Evolutionary conservation across 1,140 invertebrate genomes (phyloP), one percentile per base, ranked within the genome.

Genomic region (Heliconius hewitsoni): DNA sequence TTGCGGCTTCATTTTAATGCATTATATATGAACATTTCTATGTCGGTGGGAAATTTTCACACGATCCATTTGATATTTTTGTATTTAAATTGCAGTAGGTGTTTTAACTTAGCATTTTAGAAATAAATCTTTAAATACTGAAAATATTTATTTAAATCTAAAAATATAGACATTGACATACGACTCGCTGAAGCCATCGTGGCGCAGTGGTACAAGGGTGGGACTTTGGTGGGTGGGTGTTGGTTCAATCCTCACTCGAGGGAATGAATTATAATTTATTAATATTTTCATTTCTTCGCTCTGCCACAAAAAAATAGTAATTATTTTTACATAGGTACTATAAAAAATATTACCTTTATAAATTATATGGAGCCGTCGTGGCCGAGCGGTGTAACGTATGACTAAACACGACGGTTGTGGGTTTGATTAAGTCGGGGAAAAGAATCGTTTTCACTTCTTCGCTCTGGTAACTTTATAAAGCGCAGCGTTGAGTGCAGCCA

Each of bases 1-100:
- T 60, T 66, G 60, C n/a, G 60, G 60, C 23, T 66, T 66, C 60
- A 16, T 27, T 66, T 66, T 30, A 66, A 66, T 66, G 60, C 60
- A 66, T 66, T 18, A 66, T 66, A 66, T 30, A 30, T 5, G 23
- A 66, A 66, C 23, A 27, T 66, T 66, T 66, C 60, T 27, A 66
- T 66, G 60, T 66, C 27, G 27, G 27, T 30, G 27, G n/a, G 5
- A 30, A 27, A 66, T 66, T 30, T 66, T 66, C 60, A 66, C 60
- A 66, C 60, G 60, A 30, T 23, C 13, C 27, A 66, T n/a, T 30
- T 66, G 9, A 66, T n/a, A 1, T 66, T 30, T 66, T 66, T 66
- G 3, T 13, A 16, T 13, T 66, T 13, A 30, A 30, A 66, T 30
- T 30, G 23, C 1, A 16, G 4, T 6, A 66, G 11, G 27, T 66